phyloP scores from a whole-genome alignment of 2,113 vertebrate genomes.

The Takifugu flavidus region DNA sequence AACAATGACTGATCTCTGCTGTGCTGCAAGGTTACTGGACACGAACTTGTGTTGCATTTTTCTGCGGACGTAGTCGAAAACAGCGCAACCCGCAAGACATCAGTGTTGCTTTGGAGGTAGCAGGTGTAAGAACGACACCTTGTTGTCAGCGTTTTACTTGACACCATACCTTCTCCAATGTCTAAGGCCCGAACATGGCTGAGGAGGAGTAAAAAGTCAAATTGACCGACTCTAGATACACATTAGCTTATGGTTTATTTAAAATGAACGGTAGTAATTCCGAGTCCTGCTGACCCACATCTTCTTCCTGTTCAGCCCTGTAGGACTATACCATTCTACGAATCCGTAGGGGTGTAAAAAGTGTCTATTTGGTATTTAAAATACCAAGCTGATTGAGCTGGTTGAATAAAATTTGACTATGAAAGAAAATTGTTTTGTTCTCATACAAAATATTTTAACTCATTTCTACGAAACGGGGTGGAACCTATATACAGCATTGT shows the following conservation, averaged over 20 bases:
- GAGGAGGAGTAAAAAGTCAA: background rate
- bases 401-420: no score
- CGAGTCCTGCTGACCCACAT: constrained; percentile 19
- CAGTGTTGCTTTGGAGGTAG: constrained; percentile 3
- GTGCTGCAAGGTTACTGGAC: background rate
- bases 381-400: background rate
- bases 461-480: no score
- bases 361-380: fast-evolving
- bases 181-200: background rate
- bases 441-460: no score
- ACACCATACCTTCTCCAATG: constrained; percentile 1
- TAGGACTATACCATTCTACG: constrained; percentile 27
- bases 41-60: background rate
- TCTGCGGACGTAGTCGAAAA: background rate
- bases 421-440: no score
- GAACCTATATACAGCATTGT: no score
- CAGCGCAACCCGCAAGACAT: constrained; percentile 5
- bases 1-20: background rate
- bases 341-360: background rate
- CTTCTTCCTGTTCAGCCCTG: constrained; percentile 27
- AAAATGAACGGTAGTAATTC: background rate
- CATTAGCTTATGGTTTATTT: background rate
- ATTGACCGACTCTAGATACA: background rate
- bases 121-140: constrained; percentile 32
- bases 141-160: background rate